Percentiles rank a stretch among this genome's conserved stretches.
phyloP scores from a whole-genome alignment of 2,113 vertebrate species.

The Thunnus thynnus region DNA sequence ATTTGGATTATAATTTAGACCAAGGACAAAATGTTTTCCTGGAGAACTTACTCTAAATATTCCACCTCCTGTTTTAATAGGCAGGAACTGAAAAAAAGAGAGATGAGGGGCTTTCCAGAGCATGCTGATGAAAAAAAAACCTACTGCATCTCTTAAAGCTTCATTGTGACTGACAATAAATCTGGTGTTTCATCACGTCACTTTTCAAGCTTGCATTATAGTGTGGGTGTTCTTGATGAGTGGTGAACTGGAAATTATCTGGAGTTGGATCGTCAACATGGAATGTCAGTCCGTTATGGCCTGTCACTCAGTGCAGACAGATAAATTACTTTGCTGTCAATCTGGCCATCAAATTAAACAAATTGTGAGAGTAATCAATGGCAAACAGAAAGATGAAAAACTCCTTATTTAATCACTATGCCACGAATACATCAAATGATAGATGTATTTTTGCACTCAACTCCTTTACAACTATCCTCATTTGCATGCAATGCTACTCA shows the following conservation, averaged over 20 bases:
- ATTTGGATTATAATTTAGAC: constrained; percentile 46
- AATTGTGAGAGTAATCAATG: constrained; percentile 89
- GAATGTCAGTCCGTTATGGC: constrained; percentile 90
- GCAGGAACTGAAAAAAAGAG: not conserved
- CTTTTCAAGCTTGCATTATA: constrained; percentile 74
- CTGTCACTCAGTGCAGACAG: constrained; percentile 89
- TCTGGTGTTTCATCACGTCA: constrained; percentile 79
- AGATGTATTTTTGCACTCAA: constrained; percentile 56
- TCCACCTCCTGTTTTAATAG: constrained; percentile 6
- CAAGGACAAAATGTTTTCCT: constrained; percentile 48
- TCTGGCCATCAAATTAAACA: constrained; percentile 84
- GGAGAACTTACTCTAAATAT: constrained; percentile 35
- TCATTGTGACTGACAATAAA: constrained; percentile 89
- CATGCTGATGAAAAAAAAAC: constrained; percentile 21
- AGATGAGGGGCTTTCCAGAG: not conserved
- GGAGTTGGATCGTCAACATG: constrained; percentile 84
- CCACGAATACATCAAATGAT: constrained; percentile 64
- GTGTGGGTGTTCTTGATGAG: constrained; percentile 90
- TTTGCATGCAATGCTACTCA: constrained; percentile 73
- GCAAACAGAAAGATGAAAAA: constrained; percentile 58
- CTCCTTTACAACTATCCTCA: constrained; percentile 63
- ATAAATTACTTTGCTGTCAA: constrained; percentile 90
- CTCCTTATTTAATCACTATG: constrained; percentile 59
- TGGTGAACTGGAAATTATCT: constrained; percentile 93
- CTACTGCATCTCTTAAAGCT: constrained; percentile 86